Base-by-base conservation (phyloP, 2,797 vertebrate species). In the Neopelma chrysocephalum region DNA sequence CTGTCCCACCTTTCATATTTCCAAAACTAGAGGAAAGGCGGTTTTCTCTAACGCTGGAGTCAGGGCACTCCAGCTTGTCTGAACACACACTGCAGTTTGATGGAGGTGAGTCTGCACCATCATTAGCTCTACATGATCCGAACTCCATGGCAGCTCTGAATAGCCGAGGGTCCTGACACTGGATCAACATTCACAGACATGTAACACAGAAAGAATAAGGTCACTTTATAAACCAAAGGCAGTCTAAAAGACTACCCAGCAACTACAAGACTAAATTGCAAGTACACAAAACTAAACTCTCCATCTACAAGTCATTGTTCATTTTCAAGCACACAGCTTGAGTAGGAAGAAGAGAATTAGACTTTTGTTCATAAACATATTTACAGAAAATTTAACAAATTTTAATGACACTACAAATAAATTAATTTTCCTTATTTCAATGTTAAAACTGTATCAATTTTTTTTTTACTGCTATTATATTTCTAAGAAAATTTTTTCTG, bases 101-200 rank as follows among this genome's bases (percentile, higher is more conserved):
- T 7, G 25, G 50, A 76, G 27, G 25, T 19, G 50, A 82, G 22
- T 7, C 42, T 61, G 48, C 26, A 21, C 6, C 57, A 47, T 13
- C 81, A 23, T 20, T 11, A 79, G n/a, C 60, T 84, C n/a, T 45
- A 11, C 0, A 0, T 19, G 48, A 89, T 17, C 19, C 6, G 5
- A 54, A 60, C 29, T 45, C 50, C 10, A 2, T 0, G 26, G 79
- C 42, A 81, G 68, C 76, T 73, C 84, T 27, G 68, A 83, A 26
- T 0, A 69, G 32, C 20, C 6, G 2, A 76, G 34, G 38, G 42
- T 36, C n/a, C 19, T 40, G 68, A 56, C 20, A 38, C 16, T 0
- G 0, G 14, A 75, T 8, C 0, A 0, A 42, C 81, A 82, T 25
- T 26, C 19, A 26, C 2, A 4, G 47, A 34, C 65, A 48, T 0